Evolutionary conservation across 2,113 vertebrate species (phyloP).

Genomic region (Aspiorhynchus laticeps): DNA sequence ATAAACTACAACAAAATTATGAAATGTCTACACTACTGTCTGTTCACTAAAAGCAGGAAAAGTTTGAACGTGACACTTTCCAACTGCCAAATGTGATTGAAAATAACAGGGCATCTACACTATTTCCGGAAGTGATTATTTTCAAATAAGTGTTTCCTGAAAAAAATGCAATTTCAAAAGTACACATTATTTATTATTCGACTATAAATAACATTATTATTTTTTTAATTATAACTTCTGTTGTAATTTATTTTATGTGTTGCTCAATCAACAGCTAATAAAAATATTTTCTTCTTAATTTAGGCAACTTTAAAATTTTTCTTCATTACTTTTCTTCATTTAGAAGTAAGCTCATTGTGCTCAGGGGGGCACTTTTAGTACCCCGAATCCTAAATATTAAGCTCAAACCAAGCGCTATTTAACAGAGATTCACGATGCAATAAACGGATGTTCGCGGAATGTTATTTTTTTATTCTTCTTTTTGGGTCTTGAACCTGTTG

Average conservation of each 20-base stretch:
- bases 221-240: too few species aligned
- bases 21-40: neutral
- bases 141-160: neutral
- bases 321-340: neutral
- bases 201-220: neutral
- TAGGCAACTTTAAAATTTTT: neutral
- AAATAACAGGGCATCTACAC: neutral
- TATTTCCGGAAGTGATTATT: neutral
- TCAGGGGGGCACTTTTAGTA: neutral
- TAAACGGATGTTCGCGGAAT: neutral
- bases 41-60: neutral
- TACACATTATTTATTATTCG: too few species aligned
- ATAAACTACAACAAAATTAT: neutral
- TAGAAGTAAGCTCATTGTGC: neutral
- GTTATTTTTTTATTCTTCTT: neutral
- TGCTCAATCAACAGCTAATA: neutral
- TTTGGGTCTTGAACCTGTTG: slow-evolving; percentile 18
- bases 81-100: neutral
- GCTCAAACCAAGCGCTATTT: too few species aligned
- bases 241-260: neutral
- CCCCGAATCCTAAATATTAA: neutral
- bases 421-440: neutral
- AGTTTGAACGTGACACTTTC: neutral
- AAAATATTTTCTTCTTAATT: neutral
- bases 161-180: neutral